These are phyloP conservation scores for Siniperca obscura DNA, from an alignment of 2,797 vertebrate species.

Conservation along the genomic window DNA sequence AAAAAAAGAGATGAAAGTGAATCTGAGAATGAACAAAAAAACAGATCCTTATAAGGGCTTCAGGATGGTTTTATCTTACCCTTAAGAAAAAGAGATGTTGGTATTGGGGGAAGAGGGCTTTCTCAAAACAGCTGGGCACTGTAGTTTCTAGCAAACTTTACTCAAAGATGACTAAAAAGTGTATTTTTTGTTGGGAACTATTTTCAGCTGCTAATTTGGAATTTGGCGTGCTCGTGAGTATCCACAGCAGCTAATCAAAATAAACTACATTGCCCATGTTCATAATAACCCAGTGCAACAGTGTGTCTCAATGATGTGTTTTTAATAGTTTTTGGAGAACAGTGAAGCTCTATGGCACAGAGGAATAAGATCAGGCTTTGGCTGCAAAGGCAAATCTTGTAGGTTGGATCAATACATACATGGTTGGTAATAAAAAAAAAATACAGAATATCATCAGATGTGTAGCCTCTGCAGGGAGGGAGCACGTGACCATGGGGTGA, in stretches of 20 bases:
- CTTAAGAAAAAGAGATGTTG: not conserved
- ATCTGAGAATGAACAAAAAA: not conserved
- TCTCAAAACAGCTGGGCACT: not conserved
- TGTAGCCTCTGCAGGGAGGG: not conserved
- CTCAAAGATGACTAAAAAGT: not conserved
- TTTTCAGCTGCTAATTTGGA: not conserved
- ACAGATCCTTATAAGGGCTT: not conserved
- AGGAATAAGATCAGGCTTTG: not conserved
- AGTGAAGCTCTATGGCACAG: not conserved
- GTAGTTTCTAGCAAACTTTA: not conserved
- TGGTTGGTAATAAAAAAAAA: not conserved
- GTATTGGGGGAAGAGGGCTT: too few relatives aligned
- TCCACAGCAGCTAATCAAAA: not conserved
- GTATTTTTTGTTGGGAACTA: not conserved
- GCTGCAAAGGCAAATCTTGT: not conserved
- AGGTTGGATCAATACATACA: not conserved
- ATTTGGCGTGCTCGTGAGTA: not conserved
- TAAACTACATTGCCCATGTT: not conserved
- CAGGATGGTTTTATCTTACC: not conserved
- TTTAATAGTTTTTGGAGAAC: not conserved
- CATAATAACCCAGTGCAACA: not conserved
- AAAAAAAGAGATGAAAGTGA: not conserved
- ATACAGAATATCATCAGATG: not conserved
- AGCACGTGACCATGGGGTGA: not conserved
- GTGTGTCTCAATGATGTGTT: not conserved